Base-by-base conservation (phyloP, 2,888 invertebrate genomes). In the Amorpha juglandis region DNA sequence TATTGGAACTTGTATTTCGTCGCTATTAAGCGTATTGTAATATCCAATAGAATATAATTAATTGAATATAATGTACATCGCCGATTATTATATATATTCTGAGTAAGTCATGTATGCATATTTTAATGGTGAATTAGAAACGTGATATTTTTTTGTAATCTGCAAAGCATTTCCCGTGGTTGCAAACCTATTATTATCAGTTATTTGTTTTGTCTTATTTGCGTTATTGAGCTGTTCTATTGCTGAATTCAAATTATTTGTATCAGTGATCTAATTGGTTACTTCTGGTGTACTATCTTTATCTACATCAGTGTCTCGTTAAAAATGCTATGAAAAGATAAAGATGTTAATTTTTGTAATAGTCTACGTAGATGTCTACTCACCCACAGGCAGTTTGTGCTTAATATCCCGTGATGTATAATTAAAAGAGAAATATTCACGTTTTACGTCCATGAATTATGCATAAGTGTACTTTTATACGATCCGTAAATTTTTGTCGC, bases 371-470 rank as follows among this genome's bases (percentile, higher is more conserved):
- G 64, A 35, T 51, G 19, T 33, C 35, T 48, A 48, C 38, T 58
- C 58, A 48, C 47, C 58, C 48, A 48, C 65, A 68, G 70, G 80
- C 88, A 84, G 86, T 89, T 86, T 78, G 80, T 81, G 89, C 83
- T 91, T 91, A 91, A 92, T 90, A 90, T 80, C 81, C 90, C 88
- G 87, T 90, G 87, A 86, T 84, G 91, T 89, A 90, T 92, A 91
- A 92, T 92, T 92, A 92, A 92, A 92, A 90, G 88, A 88, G 88
- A 90, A 90, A 90, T 87, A 90, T 90, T 90, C 84, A 81, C 89
- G 88, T 91, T 91, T 91, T 89, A 92, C 86, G 88, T 81, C 83
- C 90, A 92, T 93, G 92, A 93, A 92, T 92, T 87, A 92, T 92
- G 88, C 91, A 93, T 85, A 84, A 89, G 88, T 82, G 84, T 91